Base-by-base conservation (phyloP, 1,140 invertebrate genomes). In the Drusus annulatus region DNA sequence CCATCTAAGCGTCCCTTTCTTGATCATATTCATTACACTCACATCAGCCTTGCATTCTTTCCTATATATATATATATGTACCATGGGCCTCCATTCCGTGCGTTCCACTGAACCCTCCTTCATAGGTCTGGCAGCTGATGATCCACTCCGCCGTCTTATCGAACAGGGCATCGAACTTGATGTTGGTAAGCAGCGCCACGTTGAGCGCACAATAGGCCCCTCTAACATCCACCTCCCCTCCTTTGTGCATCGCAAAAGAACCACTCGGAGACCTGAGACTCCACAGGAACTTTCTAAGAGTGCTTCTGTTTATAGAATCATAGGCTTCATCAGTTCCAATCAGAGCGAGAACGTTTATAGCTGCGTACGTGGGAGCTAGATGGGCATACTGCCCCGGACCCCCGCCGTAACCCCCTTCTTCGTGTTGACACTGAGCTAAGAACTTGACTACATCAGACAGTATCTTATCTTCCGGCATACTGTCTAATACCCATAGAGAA, bases 311-410 rank as follows among this genome's bases (percentile, higher is more conserved):
- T 80, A 99, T 97, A 17, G 95, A 92, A 85, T 94, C 90, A 85
- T 95, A 97, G 13, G 98, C 97, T 88, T 96, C 94, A 86, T 94
- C 90, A 16, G 94, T 97, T 54, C 96, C 96, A 84, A 99, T 93
- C 21, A 95, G 96, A 85, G 95, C 95, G 3, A 99, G 89, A 8
- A 97, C 93, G 91, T 97, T 98, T 0, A 99, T 93, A 80, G 98
- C 98, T 63, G 98, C 98, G 91, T 99, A 99, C 5, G 98, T 99
- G 36, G 98, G 93, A 0, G 98, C 98, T 69, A 99, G 90, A 90
- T 99, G 98, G 28, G 98, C 90, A 85, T 93, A 90, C 87, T 99
- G 98, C 3, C 93, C 93, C 0, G 98, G 98, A 17, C 98, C 98
- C 83, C 98, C 98, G 63, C 95, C 97, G 92, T 98, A 99, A 5